phyloP scores from a whole-genome alignment of 2,113 vertebrate genomes.

The Montifringilla adamsi region DNA sequence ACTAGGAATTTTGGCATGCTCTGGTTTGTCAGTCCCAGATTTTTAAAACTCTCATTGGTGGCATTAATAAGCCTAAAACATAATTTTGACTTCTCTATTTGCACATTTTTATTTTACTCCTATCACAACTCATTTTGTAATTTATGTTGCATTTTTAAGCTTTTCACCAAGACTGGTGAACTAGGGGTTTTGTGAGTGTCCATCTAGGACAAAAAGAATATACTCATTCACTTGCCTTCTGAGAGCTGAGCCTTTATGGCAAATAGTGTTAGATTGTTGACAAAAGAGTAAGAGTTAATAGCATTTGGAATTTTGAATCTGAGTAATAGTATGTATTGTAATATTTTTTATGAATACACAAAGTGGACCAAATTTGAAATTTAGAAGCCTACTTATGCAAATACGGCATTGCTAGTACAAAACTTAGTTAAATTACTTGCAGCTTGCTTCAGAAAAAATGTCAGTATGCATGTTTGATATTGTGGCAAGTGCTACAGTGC shows the following conservation, averaged over 20 bases:
- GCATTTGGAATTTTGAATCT: neutral
- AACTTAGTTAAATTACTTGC: neutral
- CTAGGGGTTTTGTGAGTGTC: neutral
- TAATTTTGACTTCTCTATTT: neutral
- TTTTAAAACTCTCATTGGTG: neutral
- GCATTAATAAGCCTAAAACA: neutral
- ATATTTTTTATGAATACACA: neutral
- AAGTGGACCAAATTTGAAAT: neutral
- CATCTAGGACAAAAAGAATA: neutral
- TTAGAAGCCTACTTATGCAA: neutral
- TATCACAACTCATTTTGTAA: neutral
- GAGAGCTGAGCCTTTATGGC: neutral
- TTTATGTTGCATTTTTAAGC: neutral
- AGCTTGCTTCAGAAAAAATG: neutral
- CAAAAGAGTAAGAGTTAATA: neutral
- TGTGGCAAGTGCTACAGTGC: neutral
- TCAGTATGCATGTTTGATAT: neutral
- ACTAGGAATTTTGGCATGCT: neutral
- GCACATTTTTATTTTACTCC: neutral
- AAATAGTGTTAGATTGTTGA: fast-evolving
- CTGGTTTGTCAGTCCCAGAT: neutral
- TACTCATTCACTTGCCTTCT: neutral
- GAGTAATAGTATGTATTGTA: neutral
- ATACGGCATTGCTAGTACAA: neutral
- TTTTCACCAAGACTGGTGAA: neutral